Percentiles rank a stretch among this genome's conserved stretches.
phyloP scores from a whole-genome alignment of 2,113 vertebrate species.

The Dipodomys spectabilis region DNA sequence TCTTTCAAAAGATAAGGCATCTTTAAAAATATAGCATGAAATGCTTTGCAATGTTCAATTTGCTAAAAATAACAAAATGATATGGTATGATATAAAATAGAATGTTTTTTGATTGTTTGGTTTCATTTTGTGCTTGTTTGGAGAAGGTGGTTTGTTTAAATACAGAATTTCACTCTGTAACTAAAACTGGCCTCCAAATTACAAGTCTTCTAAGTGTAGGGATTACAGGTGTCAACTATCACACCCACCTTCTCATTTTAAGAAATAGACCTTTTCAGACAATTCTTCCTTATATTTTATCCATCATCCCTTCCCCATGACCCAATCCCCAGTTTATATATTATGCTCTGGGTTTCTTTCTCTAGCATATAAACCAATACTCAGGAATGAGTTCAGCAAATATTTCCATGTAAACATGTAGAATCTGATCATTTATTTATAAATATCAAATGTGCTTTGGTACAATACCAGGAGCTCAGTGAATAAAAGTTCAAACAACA shows the following conservation, averaged over 20 bases:
- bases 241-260: neutral
- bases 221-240: neutral
- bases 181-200: neutral
- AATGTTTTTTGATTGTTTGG: neutral
- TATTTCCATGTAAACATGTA: neutral
- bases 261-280: neutral
- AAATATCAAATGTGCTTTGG: neutral
- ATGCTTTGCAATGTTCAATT: neutral
- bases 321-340: accelerated
- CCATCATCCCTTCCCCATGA: neutral
- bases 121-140: neutral
- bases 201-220: neutral
- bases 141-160: no score
- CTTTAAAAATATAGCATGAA: neutral
- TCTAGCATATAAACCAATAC: neutral
- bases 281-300: neutral
- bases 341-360: neutral
- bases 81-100: neutral
- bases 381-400: neutral
- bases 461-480: neutral
- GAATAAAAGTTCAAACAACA: neutral
- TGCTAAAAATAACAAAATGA: neutral
- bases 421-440: neutral
- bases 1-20: neutral
- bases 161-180: no score